Percentiles rank a stretch among this genome's conserved stretches.
phyloP scores from a whole-genome alignment of 2,888 invertebrate species.

The Andrena bucephala region DNA sequence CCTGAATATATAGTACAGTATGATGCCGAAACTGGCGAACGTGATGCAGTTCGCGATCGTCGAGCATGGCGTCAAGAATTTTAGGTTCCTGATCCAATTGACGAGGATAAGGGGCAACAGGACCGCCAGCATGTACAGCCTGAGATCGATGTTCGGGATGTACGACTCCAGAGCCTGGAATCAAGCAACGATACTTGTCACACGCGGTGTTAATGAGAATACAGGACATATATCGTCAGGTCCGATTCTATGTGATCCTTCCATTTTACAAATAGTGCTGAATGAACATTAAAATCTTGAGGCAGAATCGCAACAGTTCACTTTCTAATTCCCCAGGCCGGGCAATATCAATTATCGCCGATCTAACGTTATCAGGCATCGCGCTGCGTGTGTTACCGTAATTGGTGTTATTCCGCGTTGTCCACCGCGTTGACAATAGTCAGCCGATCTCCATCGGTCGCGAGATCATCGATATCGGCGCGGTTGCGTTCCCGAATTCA shows the following conservation, averaged over 20 bases:
- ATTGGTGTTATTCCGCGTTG: neutral
- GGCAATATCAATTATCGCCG: neutral
- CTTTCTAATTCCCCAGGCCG: neutral
- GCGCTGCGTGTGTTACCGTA: neutral
- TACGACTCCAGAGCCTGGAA: slow-evolving; percentile 85
- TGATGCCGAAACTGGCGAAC: slow-evolving; percentile 93
- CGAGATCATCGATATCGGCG: slow-evolving; percentile 34
- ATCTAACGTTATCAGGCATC: slow-evolving; percentile 1
- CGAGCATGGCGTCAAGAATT: slow-evolving; percentile 95
- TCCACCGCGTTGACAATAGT: neutral
- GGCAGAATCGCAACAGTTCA: neutral
- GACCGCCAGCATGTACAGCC: slow-evolving; percentile 88
- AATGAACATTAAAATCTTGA: neutral
- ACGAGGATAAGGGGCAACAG: slow-evolving; percentile 90
- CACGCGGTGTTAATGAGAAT: neutral
- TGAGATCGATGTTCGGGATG: slow-evolving; percentile 85
- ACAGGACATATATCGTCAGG: neutral
- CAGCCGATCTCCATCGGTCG: neutral
- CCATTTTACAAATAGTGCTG: no score
- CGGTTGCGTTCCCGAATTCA: slow-evolving; percentile 43
- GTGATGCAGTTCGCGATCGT: slow-evolving; percentile 95
- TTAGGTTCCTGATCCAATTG: slow-evolving; percentile 94
- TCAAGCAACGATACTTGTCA: slow-evolving; percentile 35
- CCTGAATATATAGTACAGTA: slow-evolving; percentile 93
- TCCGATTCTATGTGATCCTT: slow-evolving; percentile 1